Base-by-base conservation (phyloP, 2,113 vertebrate genomes). In the Procavia capensis region DNA sequence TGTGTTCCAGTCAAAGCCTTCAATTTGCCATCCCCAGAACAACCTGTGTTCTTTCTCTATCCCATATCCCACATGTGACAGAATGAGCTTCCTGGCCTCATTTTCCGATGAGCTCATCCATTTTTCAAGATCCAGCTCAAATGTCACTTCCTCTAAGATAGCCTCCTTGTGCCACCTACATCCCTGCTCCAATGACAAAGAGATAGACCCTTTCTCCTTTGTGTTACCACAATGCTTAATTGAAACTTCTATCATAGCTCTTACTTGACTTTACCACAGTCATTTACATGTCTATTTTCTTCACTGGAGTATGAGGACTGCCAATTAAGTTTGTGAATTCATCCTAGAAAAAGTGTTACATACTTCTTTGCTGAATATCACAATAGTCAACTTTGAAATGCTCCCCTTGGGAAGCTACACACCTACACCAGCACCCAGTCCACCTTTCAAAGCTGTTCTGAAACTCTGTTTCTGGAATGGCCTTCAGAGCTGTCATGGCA, bases 81-180 rank as follows among this genome's bases (percentile, higher is more conserved):
- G 39, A 88, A 63, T 91, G 36, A 79, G 36, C 86, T 95, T 83
- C 43, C 17, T 91, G 27, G 36, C 29, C 47, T 70, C 24, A 72
- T 90, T 92, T 85, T 29, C 39, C 47, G 92, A 39, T 59, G 16
- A 88, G 92, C 9, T 75, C 39, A 75, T 61, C 31, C 22, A 59
- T 87, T 96, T 6, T 29, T 88, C 50, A 82, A 76, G 68, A 45
- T 78, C 68, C 5, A 86, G 29, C 31, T 95, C 41, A 91, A 22
- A 84, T 76, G 82, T 70, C 45, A 90, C 47, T 88, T 88, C 39
- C 50, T 76, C 66, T 96, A 68, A 47, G 41, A 63, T 4, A 80
- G 22, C 1, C 90, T 90, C 68, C 7, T 93, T 68, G 76, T 95
- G 90, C 19, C n/a, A 85, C 68, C 50, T 75, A 29, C 34, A 87